These are phyloP conservation scores for Mythimna vitellina DNA, from an alignment of 2,888 invertebrate genomes.

Conservation along the genomic window DNA sequence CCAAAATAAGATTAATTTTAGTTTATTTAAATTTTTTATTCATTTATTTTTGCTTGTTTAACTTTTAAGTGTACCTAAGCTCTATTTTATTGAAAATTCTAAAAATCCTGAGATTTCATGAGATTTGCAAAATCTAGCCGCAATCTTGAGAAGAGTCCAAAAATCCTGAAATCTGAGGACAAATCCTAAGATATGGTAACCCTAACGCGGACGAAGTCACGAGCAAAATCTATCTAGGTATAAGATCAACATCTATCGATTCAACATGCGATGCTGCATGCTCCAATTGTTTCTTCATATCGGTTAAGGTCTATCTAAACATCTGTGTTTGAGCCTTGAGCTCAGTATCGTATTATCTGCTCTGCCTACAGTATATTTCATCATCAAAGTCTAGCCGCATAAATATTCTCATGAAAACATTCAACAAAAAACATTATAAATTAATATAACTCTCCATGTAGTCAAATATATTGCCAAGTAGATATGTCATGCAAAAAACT, in stretches of 20 bases:
- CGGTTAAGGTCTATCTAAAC: background rate
- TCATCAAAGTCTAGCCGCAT: conserved; percentile 35
- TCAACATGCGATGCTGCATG: background rate
- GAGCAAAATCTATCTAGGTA: background rate
- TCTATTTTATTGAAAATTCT: no score
- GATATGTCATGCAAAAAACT: conserved; percentile 32
- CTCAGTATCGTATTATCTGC: background rate
- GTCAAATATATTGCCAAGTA: conserved; percentile 29
- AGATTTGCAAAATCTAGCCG: no score
- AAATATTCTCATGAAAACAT: conserved; percentile 40
- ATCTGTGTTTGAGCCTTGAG: conserved; percentile 38
- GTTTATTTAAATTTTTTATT: no score
- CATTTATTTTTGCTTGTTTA: no score
- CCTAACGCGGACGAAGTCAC: no score
- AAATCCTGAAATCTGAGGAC: no score
- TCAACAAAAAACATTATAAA: conserved; percentile 15
- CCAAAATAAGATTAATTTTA: no score
- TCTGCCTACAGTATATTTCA: conserved; percentile 2
- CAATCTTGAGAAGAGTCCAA: no score
- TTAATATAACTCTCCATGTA: conserved; percentile 20
- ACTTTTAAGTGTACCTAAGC: no score
- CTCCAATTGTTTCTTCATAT: background rate
- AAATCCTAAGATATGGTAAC: no score
- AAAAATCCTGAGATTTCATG: no score
- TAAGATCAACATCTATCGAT: conserved; percentile 1